phyloP scores from a whole-genome alignment of 1,140 invertebrate species.

The Heliconius nattereri region DNA sequence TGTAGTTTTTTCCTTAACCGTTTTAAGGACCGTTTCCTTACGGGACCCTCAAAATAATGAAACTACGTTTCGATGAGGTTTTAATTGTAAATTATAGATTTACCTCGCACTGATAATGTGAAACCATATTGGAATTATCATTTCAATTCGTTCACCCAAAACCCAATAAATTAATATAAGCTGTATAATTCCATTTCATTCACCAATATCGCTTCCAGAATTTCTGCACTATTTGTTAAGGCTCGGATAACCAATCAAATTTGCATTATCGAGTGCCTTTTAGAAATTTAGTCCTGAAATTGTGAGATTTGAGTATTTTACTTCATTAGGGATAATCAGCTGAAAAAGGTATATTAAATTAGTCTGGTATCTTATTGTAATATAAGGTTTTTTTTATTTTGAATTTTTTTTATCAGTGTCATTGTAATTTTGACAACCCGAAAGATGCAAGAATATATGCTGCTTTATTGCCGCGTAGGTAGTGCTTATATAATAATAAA shows the following conservation, averaged over 20 bases:
- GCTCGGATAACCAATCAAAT: not conserved
- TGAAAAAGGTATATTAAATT: not conserved
- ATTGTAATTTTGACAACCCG: too few relatives aligned
- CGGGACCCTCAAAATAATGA: too few relatives aligned
- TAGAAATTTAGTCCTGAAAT: not conserved
- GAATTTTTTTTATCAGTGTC: too few relatives aligned
- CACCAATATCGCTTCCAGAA: not conserved
- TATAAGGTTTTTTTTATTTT: not conserved
- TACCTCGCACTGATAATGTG: not conserved
- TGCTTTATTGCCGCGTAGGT: too few relatives aligned
- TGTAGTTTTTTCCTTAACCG: too few relatives aligned
- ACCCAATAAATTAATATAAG: conserved; percentile 2
- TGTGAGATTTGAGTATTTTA: not conserved
- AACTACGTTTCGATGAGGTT: too few relatives aligned
- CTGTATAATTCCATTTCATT: conserved; percentile 4
- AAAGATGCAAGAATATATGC: too few relatives aligned
- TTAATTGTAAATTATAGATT: too few relatives aligned
- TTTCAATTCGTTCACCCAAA: not conserved
- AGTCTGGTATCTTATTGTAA: not conserved
- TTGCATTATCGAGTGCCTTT: conserved; percentile 2
- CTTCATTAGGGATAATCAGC: not conserved
- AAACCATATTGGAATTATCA: not conserved
- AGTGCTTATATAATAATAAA: too few relatives aligned
- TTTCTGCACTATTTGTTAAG: not conserved
- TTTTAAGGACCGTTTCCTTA: too few relatives aligned